phyloP scores from a whole-genome alignment of 2,113 vertebrate species.

The Cephalopholis sonnerati region DNA sequence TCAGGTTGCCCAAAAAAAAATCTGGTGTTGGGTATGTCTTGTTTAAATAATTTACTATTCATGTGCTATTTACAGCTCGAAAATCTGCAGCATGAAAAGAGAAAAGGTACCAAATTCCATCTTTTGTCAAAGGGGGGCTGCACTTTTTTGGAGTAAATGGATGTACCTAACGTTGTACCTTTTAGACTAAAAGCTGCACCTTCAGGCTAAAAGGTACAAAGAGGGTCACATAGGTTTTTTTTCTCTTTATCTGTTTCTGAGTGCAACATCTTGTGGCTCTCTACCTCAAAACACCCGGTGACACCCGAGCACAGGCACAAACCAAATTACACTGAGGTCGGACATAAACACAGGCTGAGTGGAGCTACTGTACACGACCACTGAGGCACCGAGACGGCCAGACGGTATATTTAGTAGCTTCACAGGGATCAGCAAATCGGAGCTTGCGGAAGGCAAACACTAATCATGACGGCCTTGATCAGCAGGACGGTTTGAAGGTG shows the following conservation, averaged over 20 bases:
- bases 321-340: conserved; percentile 30
- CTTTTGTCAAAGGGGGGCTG: conserved; percentile 5
- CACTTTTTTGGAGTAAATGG: conserved; percentile 35
- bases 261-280: neutral
- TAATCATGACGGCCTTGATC: conserved; percentile 62
- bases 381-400: conserved; percentile 38
- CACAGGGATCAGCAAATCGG: conserved; percentile 57
- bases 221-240: neutral
- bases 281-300: conserved; percentile 16
- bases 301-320: conserved; percentile 11
- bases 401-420: conserved; percentile 73
- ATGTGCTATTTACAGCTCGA: conserved; percentile 31
- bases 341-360: conserved; percentile 57
- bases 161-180: neutral
- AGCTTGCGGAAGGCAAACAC: conserved; percentile 57
- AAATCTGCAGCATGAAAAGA: conserved; percentile 7
- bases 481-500: conserved; percentile 61
- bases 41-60: conserved; percentile 53
- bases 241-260: neutral
- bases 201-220: conserved; percentile 29
- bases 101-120: conserved; percentile 31
- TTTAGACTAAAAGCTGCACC: conserved; percentile 47
- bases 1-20: neutral
- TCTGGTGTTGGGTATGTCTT: neutral
- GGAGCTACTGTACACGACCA: conserved; percentile 43